Base-by-base conservation (phyloP, 1,140 invertebrate species). In the Diprion similis region DNA sequence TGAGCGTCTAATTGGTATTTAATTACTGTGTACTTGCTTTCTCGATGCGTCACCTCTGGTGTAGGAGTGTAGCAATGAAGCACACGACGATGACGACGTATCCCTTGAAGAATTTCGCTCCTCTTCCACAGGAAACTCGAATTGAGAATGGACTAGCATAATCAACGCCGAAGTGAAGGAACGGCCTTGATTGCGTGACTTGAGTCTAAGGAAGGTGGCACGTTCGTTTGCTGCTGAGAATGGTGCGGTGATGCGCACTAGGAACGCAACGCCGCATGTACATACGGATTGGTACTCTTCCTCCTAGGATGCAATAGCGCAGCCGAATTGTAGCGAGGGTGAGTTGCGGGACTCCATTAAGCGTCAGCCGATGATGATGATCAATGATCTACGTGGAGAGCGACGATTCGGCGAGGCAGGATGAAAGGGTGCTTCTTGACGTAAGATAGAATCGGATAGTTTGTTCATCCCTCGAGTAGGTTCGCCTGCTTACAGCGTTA, bases 31-130 rank as follows among this genome's bases (percentile, higher is more conserved):
- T n/a, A n/a, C n/a, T 83, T 24, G 82, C 85, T 0, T 81, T 82
- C 64, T 80, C 80, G 66, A 87, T 87, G 7, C 76, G 83, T n/a
- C n/a, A n/a, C n/a, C n/a, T n/a, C 1, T 88, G 15, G 73, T 88
- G 86, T 0, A 88, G 74, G 0, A 84, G 85, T 48, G 77, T 77
- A 0, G 69, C 74, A 0, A 72, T 59, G 9, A 82, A 47, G 51
- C 79, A 82, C 17, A 75, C 70, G 59, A 81, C 80, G 1, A 80
- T 51, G 19, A 74, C 76, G 1, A 82, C 75, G 47, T 85, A 86
- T 0, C 46, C 73, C 15, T 80, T 84, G 1, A 69, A 73, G 11
- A 76, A 67, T 13, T 66, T 66, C 1, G 48, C 18, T 1, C 76
- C 75, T 46, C 78, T 48, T 13, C 79, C 73, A 10, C 46, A 51